Evolutionary conservation across 2,113 vertebrate species (phyloP).

Genomic region (Caranx ignobilis): DNA sequence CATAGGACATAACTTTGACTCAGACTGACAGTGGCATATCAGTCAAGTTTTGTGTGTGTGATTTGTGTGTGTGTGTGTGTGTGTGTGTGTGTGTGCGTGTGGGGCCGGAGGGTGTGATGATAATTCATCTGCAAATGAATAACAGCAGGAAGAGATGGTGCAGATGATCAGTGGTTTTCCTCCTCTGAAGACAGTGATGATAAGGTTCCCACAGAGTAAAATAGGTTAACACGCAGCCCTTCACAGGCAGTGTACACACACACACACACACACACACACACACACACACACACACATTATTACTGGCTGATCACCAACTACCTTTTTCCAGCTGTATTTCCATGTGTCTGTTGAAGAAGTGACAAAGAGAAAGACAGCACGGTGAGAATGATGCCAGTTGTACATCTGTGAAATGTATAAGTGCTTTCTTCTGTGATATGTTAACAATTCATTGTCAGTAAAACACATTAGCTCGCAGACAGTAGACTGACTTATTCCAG

Average conservation of each 20-base stretch:
- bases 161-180: conserved; percentile 47
- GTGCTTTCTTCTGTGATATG: conserved; percentile 57
- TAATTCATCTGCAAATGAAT: conserved; percentile 56
- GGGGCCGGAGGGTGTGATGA: conserved; percentile 6
- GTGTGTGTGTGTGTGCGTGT: conserved; percentile 26
- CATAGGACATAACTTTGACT: conserved; percentile 43
- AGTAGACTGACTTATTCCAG: conserved; percentile 53
- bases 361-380: conserved; percentile 60
- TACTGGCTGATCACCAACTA: conserved; percentile 55
- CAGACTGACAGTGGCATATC: conserved; percentile 41
- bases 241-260: conserved; percentile 8
- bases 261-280: not conserved
- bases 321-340: conserved; percentile 56
- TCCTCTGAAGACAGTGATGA: conserved; percentile 42
- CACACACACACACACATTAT: conserved; percentile 17
- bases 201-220: conserved; percentile 56
- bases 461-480: conserved; percentile 65
- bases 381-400: conserved; percentile 32
- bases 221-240: conserved; percentile 48
- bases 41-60: conserved; percentile 46
- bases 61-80: not conserved
- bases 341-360: conserved; percentile 34
- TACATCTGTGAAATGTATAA: conserved; percentile 72
- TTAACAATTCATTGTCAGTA: conserved; percentile 65
- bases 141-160: conserved; percentile 64